phyloP scores from a whole-genome alignment of 2,113 vertebrate species.

The Elgaria multicarinata region DNA sequence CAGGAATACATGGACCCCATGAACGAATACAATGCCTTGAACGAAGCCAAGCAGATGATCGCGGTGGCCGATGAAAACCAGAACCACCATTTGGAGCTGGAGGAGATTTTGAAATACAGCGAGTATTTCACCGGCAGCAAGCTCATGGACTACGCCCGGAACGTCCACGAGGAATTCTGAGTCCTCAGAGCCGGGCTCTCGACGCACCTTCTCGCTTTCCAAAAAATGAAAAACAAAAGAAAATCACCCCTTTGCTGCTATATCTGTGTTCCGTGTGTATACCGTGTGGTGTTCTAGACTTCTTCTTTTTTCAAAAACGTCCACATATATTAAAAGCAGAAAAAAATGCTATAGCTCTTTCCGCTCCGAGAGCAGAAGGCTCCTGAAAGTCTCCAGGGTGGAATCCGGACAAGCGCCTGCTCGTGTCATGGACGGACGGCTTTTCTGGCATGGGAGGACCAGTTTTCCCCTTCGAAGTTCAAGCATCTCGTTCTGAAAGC shows the following conservation, averaged over 20 bases:
- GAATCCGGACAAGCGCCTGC: neutral
- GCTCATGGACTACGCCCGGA: conserved; percentile 96
- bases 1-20: conserved; percentile 99
- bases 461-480: neutral
- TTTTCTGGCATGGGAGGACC: neutral
- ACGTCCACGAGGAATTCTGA: conserved; percentile 97
- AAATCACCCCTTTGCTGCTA: conserved; percentile 62
- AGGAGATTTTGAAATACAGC: conserved; percentile 95
- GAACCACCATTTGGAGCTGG: conserved; percentile 90
- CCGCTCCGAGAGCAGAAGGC: fast-evolving
- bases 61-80: conserved; percentile 97
- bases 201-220: conserved; percentile 53
- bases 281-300: conserved; percentile 36
- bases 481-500: neutral
- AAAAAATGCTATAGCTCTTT: neutral
- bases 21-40: conserved; percentile 97
- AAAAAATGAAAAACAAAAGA: neutral
- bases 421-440: neutral
- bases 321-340: neutral
- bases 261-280: conserved; percentile 48
- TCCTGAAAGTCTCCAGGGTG: fast-evolving
- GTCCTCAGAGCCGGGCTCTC: neutral
- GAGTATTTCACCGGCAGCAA: conserved; percentile 99
- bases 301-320: conserved; percentile 5
- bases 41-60: conserved; percentile 98